Base-by-base conservation (phyloP, 1,140 invertebrate genomes). In the Rhizoglyphus robini region DNA sequence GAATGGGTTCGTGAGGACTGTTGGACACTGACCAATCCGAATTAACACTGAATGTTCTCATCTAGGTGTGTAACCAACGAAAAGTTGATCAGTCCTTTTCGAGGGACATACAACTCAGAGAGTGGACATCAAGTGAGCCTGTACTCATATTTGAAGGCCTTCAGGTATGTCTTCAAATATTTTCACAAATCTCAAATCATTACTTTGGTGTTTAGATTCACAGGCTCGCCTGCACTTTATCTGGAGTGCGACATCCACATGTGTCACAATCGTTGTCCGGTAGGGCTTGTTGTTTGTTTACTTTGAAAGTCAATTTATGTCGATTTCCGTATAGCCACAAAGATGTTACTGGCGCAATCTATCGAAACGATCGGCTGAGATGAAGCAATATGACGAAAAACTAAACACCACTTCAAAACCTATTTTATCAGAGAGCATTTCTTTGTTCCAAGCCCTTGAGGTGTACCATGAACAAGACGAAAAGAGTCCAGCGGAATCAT, bases 91-190 rank as follows among this genome's bases (percentile, higher is more conserved):
- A 91, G 88, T 63, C 82, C 88, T 70, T 94, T 94, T 76, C 81
- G 90, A 38, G 90, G 90, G 23, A 88, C n/a, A 90, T 88, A 88
- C 27, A 88, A 86, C 3, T 57, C 49, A 0, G 87, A 90, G 71
- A 82, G 85, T 41, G 88, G 87, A 31, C 92, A 87, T 0, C 88
- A 92, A 74, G 88, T 94, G 5, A 69, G 69, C 25, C 36, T 72
- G 11, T 94, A 88, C 73, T 89, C 90, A 0, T 93, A 93, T 72
- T 89, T 94, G 86, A 94, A 94, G 78, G 92, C 90, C 3, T 94
- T 93, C 76, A 81, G 90, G 66, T 68, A 62, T 36, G 49, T 62
- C 8, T 34, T 41, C 8, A 20, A 20, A 49, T 63, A 13, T 20
- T 51, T 4, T 49, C 4, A 13, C n/a, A 23, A 54, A 15, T 59